Conservation (phyloP, 1,140 invertebrate species). For the Leptestheria dahalacensis region DNA sequence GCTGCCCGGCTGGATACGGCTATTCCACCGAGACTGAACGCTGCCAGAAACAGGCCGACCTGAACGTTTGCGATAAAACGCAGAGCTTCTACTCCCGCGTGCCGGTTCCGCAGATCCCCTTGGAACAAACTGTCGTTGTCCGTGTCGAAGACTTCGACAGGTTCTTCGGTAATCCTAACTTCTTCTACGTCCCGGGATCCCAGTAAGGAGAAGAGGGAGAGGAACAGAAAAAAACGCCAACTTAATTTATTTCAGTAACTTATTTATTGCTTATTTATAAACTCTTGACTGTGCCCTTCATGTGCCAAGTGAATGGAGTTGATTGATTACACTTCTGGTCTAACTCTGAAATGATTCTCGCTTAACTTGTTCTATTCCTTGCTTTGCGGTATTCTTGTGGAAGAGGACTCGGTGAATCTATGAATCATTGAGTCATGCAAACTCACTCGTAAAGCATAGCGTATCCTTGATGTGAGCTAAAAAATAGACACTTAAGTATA, state of each 20-base stretch:
- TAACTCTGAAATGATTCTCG: not conserved
- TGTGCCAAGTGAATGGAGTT: not conserved
- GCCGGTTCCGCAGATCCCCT: slow-evolving; percentile 5
- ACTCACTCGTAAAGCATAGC: not conserved
- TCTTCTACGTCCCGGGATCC: slow-evolving; percentile 3
- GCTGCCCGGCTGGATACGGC: slow-evolving; percentile 54
- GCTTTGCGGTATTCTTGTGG: not conserved
- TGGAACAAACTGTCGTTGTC: slow-evolving; percentile 12
- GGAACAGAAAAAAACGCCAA: not conserved
- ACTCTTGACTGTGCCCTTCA: not conserved
- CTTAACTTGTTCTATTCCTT: not conserved
- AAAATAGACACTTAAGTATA: not conserved
- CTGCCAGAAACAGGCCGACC: slow-evolving; percentile 38
- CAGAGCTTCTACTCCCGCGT: not conserved
- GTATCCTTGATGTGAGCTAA: not conserved
- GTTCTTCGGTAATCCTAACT: slow-evolving; percentile 11
- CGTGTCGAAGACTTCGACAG: slow-evolving; percentile 12
- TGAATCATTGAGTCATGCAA: not conserved
- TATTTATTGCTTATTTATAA: not conserved
- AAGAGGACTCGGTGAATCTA: not conserved
- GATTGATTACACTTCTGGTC: not conserved
- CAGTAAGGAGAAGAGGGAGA: not conserved
- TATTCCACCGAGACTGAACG: slow-evolving; percentile 59
- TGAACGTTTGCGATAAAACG: slow-evolving; percentile 3
- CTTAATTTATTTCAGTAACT: not conserved